Conservation (phyloP, 2,888 invertebrate genomes). For the Caenorhabditis japonica region DNA sequence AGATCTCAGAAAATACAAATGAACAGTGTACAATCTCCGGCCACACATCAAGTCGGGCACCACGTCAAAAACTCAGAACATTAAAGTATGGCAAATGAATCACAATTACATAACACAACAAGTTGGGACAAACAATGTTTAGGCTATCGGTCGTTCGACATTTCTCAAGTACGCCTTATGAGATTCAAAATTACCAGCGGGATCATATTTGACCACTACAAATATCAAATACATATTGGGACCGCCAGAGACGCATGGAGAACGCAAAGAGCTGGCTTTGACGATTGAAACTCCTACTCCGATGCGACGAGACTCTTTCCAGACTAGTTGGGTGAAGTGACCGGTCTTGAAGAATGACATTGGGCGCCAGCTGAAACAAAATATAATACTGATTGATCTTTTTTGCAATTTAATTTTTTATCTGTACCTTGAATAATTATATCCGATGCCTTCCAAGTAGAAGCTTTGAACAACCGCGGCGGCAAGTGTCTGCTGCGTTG, state of each 20-base stretch:
- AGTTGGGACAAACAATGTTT: background rate
- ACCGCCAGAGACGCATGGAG: conserved; percentile 38
- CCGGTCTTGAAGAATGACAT: conserved; percentile 63
- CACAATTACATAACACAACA: too few species aligned
- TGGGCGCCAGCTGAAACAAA: conserved; percentile 60
- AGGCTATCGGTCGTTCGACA: conserved; percentile 51
- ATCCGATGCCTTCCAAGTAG: conserved; percentile 69
- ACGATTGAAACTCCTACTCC: conserved; percentile 71
- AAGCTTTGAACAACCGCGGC: conserved; percentile 69
- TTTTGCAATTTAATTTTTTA: background rate
- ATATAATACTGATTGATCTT: background rate
- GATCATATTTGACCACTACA: conserved; percentile 71
- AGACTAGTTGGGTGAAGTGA: conserved; percentile 74
- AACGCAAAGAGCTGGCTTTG: conserved; percentile 33
- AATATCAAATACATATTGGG: conserved; percentile 57
- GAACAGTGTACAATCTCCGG: conserved; percentile 26
- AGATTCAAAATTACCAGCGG: conserved; percentile 68
- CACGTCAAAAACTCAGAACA: conserved; percentile 13
- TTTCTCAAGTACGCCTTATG: conserved; percentile 59
- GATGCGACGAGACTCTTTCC: conserved; percentile 64
- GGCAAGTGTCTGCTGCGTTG: conserved; percentile 67
- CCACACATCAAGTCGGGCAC: conserved; percentile 1
- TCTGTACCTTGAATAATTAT: conserved; percentile 65
- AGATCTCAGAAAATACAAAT: conserved; percentile 3
- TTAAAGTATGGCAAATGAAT: conserved; percentile 25